These are phyloP conservation scores for Lasioglossum vierecki DNA, from an alignment of 2,888 invertebrate species.

Conservation along the genomic window DNA sequence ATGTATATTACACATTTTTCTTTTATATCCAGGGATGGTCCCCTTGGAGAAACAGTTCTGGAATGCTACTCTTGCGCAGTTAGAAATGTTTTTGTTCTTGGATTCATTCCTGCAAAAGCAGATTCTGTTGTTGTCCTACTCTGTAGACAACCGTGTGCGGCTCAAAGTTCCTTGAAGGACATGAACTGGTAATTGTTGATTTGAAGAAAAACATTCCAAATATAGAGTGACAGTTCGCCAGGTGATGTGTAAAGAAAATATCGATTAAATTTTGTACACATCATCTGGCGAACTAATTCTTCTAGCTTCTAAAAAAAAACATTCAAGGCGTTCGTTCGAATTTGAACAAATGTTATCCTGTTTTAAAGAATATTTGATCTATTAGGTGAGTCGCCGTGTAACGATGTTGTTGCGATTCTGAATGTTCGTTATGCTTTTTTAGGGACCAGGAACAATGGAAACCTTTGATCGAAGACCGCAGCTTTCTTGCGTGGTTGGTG, in stretches of 20 bases:
- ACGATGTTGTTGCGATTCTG: not conserved
- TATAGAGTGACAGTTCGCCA: not conserved
- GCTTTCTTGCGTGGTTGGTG: slow-evolving; percentile 98
- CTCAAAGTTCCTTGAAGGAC: slow-evolving; percentile 98
- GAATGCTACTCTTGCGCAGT: slow-evolving; percentile 99
- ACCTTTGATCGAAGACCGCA: slow-evolving; percentile 97
- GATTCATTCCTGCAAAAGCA: slow-evolving; percentile 99
- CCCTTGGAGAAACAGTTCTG: slow-evolving; percentile 97
- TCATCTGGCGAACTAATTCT: not conserved
- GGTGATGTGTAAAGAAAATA: not conserved
- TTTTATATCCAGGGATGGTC: slow-evolving; percentile 90
- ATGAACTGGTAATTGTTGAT: slow-evolving; percentile 93
- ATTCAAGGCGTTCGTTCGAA: slow-evolving; percentile 1
- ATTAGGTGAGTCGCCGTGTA: not conserved
- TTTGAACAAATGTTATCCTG: slow-evolving; percentile 1
- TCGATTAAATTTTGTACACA: not conserved
- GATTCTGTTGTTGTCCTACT: slow-evolving; percentile 98
- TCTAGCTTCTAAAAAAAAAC: not conserved
- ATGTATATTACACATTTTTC: not conserved
- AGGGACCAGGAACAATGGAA: slow-evolving; percentile 99
- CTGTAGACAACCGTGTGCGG: slow-evolving; percentile 99
- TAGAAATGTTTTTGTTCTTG: slow-evolving; percentile 98
- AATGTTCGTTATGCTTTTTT: slow-evolving; percentile 9
- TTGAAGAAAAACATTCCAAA: not conserved
- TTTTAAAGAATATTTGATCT: not conserved